Evolutionary conservation across 2,113 vertebrate genomes (phyloP).

Genomic region (Trogon melanurus): DNA sequence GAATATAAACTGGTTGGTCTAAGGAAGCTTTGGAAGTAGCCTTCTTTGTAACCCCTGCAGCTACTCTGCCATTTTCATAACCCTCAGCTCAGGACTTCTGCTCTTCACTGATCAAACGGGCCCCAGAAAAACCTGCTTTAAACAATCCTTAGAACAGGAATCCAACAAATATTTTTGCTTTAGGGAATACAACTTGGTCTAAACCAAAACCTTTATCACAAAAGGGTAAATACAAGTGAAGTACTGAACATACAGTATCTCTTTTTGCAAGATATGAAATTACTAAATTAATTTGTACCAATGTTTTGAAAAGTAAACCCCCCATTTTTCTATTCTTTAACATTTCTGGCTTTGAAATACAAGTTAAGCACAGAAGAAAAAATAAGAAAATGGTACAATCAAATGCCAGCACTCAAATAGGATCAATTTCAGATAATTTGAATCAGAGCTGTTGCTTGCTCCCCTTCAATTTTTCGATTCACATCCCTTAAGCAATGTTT

Average conservation of each 20-base stretch:
- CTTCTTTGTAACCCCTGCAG: not conserved
- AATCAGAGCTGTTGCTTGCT: not conserved
- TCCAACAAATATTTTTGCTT: not conserved
- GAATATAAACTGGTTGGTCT: not conserved
- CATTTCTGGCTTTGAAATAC: not conserved
- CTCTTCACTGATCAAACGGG: not conserved
- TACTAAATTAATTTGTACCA: not conserved
- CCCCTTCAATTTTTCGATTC: not conserved
- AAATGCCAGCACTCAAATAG: not conserved
- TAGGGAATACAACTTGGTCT: not conserved
- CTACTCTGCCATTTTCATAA: not conserved
- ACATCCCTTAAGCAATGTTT: not conserved
- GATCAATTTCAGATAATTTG: not conserved
- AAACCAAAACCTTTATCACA: not conserved
- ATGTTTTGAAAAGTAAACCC: not conserved
- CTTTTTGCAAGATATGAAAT: not conserved
- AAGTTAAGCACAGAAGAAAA: not conserved
- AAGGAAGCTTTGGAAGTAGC: not conserved
- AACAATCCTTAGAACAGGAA: not conserved
- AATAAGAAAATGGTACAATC: not conserved
- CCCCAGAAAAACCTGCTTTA: not conserved
- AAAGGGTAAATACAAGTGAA: not conserved
- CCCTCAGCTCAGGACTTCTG: not conserved
- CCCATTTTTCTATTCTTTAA: not conserved
- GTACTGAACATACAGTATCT: rapidly evolving